Evolutionary conservation across 2,797 vertebrate species (phyloP), one percentile per base, ranked within the genome.

Genomic region (Alcedo quadribrachys): DNA sequence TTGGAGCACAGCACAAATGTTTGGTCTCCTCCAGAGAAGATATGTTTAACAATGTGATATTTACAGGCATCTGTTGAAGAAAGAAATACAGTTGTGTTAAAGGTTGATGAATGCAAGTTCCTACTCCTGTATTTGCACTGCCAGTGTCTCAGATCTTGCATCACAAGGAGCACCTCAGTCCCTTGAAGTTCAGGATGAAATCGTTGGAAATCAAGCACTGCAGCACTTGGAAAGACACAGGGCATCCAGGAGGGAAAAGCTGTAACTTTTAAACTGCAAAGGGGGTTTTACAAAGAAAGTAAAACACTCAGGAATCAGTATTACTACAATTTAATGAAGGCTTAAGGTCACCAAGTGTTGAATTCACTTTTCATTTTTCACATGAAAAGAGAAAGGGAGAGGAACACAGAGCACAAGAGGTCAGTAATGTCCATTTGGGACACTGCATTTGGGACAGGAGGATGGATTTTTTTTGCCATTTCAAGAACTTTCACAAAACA

Each of bases 1-100:
- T 97, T 97, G 48, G 98, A 98, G 92, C 98, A 99, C 94, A 99
- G 97, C 81, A 99, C 97, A 97, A 99, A 99, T 63, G 98, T 98
- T 85, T 99, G 99, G 97, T 99, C 98, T 93, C 98, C 99, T 96
- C 99, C 99, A 96, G 98, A 98, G 97, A 98, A 98, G 93, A 99
- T 98, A 97, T 98, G 98, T 95, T 98, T 98, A 96, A 99, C 98
- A 71, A 97, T 96, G 87, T 97, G 98, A 48, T 97, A 97, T 92
- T 97, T 98, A 92, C 97, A 98, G 51, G 96, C 97, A 96, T 97
- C 97, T 97, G 95, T 92, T 90, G 71, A 92, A 96, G 88, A 95
- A 88, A 95, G 43, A 79, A 35, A 69, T 5, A 30, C 0, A 3
- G 13, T 4, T 70, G 20, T 65, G 12, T 83, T 65, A 92, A 24